Base-by-base conservation (phyloP, 2,797 vertebrate genomes). In the Potorous gilbertii region DNA sequence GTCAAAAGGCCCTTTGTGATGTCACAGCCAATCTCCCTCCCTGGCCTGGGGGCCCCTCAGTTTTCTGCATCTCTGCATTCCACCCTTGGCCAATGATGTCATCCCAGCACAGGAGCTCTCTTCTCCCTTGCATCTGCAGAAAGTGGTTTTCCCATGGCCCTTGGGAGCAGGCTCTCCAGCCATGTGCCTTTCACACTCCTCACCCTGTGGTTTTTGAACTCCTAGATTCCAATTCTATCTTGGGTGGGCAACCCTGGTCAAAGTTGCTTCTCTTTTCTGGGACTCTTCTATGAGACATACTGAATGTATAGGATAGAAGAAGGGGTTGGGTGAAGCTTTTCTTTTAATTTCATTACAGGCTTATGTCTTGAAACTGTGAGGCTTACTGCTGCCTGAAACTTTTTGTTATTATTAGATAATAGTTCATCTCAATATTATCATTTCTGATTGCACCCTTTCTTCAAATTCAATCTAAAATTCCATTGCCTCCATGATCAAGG, bases 1-100 rank as follows among this genome's bases (percentile, higher is more conserved):
- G 57, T 98, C 97, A 99, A 98, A 98, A 96, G 95, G 56, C 56
- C 92, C 98, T 98, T 98, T 98, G 98, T 98, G 95, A 56, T 34
- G 46, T 40, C 40, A 54, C 92, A 93, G 96, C 56, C 24, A 4
- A 27, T 10, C 91, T 24, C 90, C 8, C 94, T 57, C 50, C 90
- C 91, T 81, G 52, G 90, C 57, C 0, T 4, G 9, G 0, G 0
- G 24, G 46, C 94, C 96, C 97, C 94, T 95, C 95, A 18, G 11
- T 56, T 93, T 91, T 90, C 66, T 0, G 91, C 97, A 98, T 98
- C 97, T 98, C 93, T 0, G 57, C 74, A 10, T 98, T 98, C 98
- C 98, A 46, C 54, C 56, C 90, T 40, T 0, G 1, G 90, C 18
- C 8, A 97, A 97, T 98, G 98, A 98, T 97, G 98, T 98, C 98